A percentile compares a stretch with the other conserved stretches of the same genome.
These are phyloP conservation scores for Drosophila pandora DNA, from an alignment of 1,140 invertebrate genomes.

Conservation along the genomic window DNA sequence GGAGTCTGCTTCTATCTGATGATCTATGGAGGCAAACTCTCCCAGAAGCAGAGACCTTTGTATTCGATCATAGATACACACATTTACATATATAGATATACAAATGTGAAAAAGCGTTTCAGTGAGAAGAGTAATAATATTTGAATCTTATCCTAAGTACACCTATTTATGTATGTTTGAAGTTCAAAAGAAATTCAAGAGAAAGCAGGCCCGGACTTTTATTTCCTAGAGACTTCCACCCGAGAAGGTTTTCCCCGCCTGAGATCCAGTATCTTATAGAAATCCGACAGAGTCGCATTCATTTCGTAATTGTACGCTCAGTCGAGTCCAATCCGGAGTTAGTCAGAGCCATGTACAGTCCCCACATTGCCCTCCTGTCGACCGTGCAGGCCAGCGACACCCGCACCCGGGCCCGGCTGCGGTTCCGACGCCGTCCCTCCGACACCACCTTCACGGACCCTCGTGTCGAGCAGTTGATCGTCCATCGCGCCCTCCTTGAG, in stretches of 20 bases:
- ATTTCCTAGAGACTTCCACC: not conserved
- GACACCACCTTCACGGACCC: slow-evolving; percentile 37
- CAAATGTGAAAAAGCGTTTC: slow-evolving; percentile 1
- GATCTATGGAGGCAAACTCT: not conserved
- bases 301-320: not conserved
- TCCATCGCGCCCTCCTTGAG: slow-evolving; percentile 46
- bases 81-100: slow-evolving; percentile 4
- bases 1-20: not conserved
- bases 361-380: slow-evolving; percentile 20
- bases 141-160: not conserved
- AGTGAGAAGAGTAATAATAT: not conserved
- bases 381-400: slow-evolving; percentile 20
- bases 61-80: not conserved
- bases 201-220: not conserved
- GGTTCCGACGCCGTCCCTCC: slow-evolving; percentile 11
- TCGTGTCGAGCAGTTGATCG: slow-evolving; percentile 54
- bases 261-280: not conserved
- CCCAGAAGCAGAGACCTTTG: slow-evolving; percentile 7
- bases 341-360: slow-evolving; percentile 28
- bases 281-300: not conserved
- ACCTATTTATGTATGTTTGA: not conserved
- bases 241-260: not conserved
- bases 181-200: not conserved
- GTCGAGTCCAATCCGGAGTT: not conserved
- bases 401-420: slow-evolving; percentile 1